phyloP scores from a whole-genome alignment of 1,140 invertebrate genomes.

The Neodiprion virginianus region DNA sequence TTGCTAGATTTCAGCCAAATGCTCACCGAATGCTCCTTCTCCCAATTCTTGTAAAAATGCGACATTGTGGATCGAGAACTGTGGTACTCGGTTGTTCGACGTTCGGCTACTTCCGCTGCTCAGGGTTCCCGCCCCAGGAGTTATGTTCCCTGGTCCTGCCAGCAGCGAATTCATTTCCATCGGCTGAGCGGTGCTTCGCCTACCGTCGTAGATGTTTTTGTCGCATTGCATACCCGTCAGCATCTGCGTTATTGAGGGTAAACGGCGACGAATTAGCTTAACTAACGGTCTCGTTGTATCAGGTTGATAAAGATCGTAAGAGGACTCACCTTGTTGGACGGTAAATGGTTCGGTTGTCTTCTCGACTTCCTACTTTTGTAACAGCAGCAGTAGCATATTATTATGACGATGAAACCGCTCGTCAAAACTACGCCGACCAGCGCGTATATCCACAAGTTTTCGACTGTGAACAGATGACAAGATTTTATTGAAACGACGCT shows the following conservation, averaged over 20 bases:
- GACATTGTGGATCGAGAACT: constrained; percentile 79
- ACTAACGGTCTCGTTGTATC: no score
- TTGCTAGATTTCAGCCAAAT: not conserved
- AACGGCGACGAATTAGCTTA: no score
- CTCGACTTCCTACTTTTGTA: constrained; percentile 50
- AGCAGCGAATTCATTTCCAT: constrained; percentile 82
- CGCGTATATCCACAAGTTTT: constrained; percentile 67
- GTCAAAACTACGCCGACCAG: constrained; percentile 61
- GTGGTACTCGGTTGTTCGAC: constrained; percentile 70
- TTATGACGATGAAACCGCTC: constrained; percentile 59
- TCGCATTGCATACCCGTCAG: constrained; percentile 62
- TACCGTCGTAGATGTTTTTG: constrained; percentile 77
- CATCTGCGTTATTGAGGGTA: constrained; percentile 44
- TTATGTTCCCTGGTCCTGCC: constrained; percentile 63
- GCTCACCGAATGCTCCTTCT: constrained; percentile 92
- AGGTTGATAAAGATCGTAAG: no score
- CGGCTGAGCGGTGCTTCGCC: constrained; percentile 68
- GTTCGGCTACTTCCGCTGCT: constrained; percentile 63
- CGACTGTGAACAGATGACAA: constrained; percentile 46
- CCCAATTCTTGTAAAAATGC: constrained; percentile 93
- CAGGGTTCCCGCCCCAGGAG: constrained; percentile 56
- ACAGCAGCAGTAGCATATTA: constrained; percentile 58
- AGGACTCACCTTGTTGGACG: constrained; percentile 50
- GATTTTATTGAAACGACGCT: constrained; percentile 7
- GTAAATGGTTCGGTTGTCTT: constrained; percentile 53